Conservation (phyloP, 2,113 vertebrate species). For the Cyanoderma ruficeps region DNA sequence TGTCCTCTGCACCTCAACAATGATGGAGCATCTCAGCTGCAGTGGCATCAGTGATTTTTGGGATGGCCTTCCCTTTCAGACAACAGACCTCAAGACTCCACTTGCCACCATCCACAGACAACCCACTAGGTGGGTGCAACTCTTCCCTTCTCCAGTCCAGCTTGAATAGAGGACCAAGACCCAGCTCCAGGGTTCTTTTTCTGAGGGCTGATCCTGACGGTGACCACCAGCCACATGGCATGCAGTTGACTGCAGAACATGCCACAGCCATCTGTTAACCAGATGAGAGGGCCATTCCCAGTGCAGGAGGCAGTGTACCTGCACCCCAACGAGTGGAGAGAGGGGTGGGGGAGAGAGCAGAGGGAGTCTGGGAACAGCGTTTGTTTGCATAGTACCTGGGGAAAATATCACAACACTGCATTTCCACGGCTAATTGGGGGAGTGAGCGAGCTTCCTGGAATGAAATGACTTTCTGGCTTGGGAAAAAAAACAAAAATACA, state of each 20-base stretch:
- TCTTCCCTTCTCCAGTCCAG: not conserved
- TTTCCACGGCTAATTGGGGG: not conserved
- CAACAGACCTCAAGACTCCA: not conserved
- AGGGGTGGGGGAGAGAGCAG: rapidly evolving
- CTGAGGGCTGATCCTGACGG: not conserved
- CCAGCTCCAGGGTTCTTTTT: not conserved
- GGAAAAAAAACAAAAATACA: not conserved
- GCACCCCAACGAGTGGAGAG: rapidly evolving
- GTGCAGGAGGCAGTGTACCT: rapidly evolving
- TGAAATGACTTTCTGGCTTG: not conserved
- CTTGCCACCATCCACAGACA: rapidly evolving
- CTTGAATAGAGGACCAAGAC: not conserved
- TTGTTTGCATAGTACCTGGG: not conserved
- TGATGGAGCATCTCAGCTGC: not conserved
- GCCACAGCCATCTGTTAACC: not conserved
- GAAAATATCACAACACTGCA: not conserved
- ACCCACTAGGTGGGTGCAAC: rapidly evolving
- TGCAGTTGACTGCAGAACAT: not conserved
- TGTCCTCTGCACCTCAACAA: rapidly evolving
- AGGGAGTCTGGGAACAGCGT: rapidly evolving
- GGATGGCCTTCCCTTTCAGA: not conserved
- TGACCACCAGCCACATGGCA: not conserved
- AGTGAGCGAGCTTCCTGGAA: rapidly evolving
- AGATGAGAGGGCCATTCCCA: not conserved
- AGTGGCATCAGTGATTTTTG: not conserved